Evolutionary conservation across 1,140 invertebrate species (phyloP).

Genomic region (Venustaconcha ellipsiformis): DNA sequence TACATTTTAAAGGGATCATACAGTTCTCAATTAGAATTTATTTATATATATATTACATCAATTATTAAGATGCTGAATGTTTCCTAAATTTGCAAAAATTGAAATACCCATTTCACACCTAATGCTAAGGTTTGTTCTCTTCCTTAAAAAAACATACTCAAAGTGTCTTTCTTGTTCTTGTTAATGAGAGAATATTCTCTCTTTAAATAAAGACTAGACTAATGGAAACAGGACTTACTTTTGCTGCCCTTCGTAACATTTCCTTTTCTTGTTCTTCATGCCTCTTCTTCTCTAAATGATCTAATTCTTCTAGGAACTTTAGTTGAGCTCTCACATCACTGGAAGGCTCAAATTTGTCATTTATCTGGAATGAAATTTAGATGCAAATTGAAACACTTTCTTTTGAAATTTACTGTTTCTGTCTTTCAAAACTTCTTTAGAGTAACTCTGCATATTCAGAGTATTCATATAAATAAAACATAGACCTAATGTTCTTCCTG

Average conservation of each 20-base stretch:
- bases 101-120: background rate
- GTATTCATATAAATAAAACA: no score
- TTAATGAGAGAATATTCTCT: no score
- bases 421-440: no score
- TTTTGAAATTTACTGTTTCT: no score
- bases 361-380: slow-evolving; percentile 74
- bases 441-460: no score
- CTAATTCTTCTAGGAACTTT: slow-evolving; percentile 96
- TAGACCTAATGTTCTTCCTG: no score
- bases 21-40: no score
- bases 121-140: background rate
- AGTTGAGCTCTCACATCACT: slow-evolving; percentile 93
- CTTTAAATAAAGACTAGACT: no score
- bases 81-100: background rate
- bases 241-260: slow-evolving; percentile 90
- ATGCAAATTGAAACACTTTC: no score
- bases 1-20: no score
- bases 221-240: slow-evolving; percentile 73
- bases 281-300: slow-evolving; percentile 91
- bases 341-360: slow-evolving; percentile 87
- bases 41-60: no score
- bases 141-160: background rate
- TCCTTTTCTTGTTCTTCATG: slow-evolving; percentile 96
- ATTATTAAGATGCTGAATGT: no score
- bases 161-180: background rate